A percentile compares a stretch with the other conserved stretches of the same genome.
These are phyloP conservation scores for Ctenomys sociabilis DNA, from an alignment of 2,113 vertebrate genomes.

Conservation along the genomic window DNA sequence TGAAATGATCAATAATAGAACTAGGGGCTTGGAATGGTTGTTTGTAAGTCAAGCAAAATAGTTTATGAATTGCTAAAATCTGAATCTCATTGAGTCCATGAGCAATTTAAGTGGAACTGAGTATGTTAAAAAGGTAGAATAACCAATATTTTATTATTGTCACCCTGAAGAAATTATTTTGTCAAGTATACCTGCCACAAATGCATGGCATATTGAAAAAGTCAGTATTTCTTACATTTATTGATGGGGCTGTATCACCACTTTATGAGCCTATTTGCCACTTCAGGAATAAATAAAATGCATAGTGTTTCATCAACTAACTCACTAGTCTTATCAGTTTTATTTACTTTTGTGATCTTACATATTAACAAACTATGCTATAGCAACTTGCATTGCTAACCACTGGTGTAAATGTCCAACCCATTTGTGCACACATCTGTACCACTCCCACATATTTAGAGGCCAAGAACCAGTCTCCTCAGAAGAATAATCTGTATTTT, in stretches of 20 bases:
- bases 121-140: not conserved
- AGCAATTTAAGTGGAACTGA: not conserved
- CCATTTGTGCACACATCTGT: not conserved
- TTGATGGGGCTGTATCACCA: not conserved
- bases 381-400: not conserved
- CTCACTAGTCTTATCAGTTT: not conserved
- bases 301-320: not conserved
- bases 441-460: not conserved
- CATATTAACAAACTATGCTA: not conserved
- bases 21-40: not conserved
- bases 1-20: not conserved
- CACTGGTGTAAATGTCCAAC: not conserved
- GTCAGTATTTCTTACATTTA: not conserved
- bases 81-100: not conserved
- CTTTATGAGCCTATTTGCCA: constrained; percentile 28
- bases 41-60: not conserved
- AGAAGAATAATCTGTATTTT: not conserved
- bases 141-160: not conserved
- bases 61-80: not conserved
- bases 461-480: not conserved
- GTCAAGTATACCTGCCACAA: not conserved
- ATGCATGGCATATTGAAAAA: not conserved
- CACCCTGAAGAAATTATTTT: not conserved
- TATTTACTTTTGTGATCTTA: constrained; percentile 15
- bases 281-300: not conserved